These are phyloP conservation scores for Morpho deidamia DNA, from an alignment of 2,888 invertebrate genomes.

Conservation along the genomic window DNA sequence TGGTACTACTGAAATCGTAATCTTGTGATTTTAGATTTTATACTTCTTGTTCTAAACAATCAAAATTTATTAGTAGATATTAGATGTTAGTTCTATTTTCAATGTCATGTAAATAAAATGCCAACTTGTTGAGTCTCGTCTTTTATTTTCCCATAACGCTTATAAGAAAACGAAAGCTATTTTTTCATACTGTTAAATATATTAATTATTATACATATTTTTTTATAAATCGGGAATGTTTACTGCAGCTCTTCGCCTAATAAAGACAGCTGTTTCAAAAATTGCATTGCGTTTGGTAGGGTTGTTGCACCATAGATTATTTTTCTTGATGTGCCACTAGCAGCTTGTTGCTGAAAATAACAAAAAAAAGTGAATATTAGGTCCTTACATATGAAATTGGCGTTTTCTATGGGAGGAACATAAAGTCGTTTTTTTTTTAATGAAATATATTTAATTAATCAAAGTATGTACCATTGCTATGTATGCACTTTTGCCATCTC, in stretches of 20 bases:
- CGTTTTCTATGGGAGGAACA: too few relatives aligned
- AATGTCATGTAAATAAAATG: conserved; percentile 79
- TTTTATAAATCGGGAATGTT: conserved; percentile 47
- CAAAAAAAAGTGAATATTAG: too few relatives aligned
- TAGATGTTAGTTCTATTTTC: conserved; percentile 79
- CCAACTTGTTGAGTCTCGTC: conserved; percentile 74
- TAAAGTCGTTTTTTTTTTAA: too few relatives aligned
- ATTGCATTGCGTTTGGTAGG: conserved; percentile 94
- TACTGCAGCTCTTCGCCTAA: conserved; percentile 85
- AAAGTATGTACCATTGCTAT: too few relatives aligned
- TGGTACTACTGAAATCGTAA: conserved; percentile 64
- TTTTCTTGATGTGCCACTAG: conserved; percentile 84
- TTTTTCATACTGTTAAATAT: background rate
- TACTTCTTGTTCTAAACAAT: conserved; percentile 78
- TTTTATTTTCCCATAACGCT: conserved; percentile 41
- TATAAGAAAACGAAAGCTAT: background rate
- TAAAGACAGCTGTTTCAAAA: conserved; percentile 93
- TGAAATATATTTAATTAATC: too few relatives aligned
- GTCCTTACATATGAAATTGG: too few relatives aligned
- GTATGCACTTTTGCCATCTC: too few relatives aligned
- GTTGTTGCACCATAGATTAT: conserved; percentile 98
- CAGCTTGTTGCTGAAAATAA: conserved; percentile 80
- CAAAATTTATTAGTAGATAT: conserved; percentile 74
- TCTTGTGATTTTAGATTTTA: conserved; percentile 79
- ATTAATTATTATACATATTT: conserved; percentile 18